Evolutionary conservation across 2,113 vertebrate species (phyloP).

Genomic region (Coturnix japonica): DNA sequence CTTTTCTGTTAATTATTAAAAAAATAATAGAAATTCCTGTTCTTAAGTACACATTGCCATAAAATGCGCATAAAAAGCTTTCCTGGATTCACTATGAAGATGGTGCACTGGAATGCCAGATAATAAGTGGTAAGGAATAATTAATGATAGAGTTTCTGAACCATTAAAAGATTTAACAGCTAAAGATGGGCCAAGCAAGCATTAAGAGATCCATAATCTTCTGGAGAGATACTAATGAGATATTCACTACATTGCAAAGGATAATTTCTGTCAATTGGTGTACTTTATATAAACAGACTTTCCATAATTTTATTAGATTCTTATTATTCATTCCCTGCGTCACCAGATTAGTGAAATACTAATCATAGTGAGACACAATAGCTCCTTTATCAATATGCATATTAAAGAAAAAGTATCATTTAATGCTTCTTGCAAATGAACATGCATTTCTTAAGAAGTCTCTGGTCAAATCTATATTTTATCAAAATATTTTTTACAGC

Average conservation of each 20-base stretch:
- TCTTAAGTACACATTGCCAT: not conserved
- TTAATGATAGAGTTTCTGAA: not conserved
- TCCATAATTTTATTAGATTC: constrained; percentile 42
- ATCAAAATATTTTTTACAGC: not conserved
- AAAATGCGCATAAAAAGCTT: not conserved
- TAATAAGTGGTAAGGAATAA: not conserved
- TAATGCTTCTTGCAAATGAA: not conserved
- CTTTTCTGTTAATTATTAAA: constrained; percentile 41
- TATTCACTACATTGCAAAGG: constrained; percentile 10
- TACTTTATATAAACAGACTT: constrained; percentile 31
- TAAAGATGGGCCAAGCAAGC: constrained; percentile 4
- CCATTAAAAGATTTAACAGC: not conserved
- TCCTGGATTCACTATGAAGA: not conserved
- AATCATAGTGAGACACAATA: constrained; percentile 14
- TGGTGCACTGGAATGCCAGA: not conserved
- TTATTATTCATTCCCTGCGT: constrained; percentile 24
- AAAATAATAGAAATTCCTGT: constrained; percentile 7
- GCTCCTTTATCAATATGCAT: constrained; percentile 18
- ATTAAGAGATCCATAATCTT: constrained; percentile 18
- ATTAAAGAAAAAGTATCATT: not conserved
- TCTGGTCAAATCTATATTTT: not conserved
- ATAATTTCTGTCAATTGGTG: constrained; percentile 35
- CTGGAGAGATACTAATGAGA: constrained; percentile 11
- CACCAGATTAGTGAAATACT: constrained; percentile 30
- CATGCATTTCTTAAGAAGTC: not conserved